phyloP scores from a whole-genome alignment of 2,113 vertebrate genomes.

The Cyanocitta stelleri region DNA sequence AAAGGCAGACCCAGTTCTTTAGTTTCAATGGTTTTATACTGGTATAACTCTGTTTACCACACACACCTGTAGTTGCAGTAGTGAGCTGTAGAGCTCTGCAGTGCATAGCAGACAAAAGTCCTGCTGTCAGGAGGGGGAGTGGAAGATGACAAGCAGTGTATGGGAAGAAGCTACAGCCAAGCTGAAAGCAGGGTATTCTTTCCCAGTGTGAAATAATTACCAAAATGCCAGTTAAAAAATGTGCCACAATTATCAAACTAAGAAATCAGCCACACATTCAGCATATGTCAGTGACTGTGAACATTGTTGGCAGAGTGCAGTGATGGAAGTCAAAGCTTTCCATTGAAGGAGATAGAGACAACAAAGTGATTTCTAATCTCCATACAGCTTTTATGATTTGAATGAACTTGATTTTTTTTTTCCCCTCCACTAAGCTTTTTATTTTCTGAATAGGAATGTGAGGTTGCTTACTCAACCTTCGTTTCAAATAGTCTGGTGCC shows the following conservation, averaged over 20 bases:
- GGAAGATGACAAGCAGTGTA: not conserved
- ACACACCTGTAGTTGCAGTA: not conserved
- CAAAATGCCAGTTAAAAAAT: not conserved
- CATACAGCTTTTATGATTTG: constrained; percentile 41
- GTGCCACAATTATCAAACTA: not conserved
- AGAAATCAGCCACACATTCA: not conserved
- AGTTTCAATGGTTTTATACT: not conserved
- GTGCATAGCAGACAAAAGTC: not conserved
- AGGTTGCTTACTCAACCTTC: not conserved
- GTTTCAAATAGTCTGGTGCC: not conserved
- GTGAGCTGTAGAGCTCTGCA: not conserved
- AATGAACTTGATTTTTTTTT: constrained; percentile 17
- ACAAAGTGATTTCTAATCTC: constrained; percentile 25
- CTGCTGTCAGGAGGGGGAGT: not conserved
- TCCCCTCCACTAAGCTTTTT: constrained; percentile 11
- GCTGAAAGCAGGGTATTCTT: not conserved
- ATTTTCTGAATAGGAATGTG: constrained; percentile 25
- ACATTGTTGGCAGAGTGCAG: not conserved
- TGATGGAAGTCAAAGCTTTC: constrained; percentile 40
- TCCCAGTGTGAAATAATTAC: not conserved
- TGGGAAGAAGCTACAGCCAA: not conserved
- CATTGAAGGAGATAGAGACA: not conserved
- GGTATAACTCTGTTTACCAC: not conserved
- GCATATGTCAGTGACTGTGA: not conserved
- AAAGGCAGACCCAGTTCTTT: not conserved